Percentiles rank a stretch among this genome's conserved stretches.
These are phyloP conservation scores for Myathropa florea DNA, from an alignment of 2,888 invertebrate species.

Conservation along the genomic window DNA sequence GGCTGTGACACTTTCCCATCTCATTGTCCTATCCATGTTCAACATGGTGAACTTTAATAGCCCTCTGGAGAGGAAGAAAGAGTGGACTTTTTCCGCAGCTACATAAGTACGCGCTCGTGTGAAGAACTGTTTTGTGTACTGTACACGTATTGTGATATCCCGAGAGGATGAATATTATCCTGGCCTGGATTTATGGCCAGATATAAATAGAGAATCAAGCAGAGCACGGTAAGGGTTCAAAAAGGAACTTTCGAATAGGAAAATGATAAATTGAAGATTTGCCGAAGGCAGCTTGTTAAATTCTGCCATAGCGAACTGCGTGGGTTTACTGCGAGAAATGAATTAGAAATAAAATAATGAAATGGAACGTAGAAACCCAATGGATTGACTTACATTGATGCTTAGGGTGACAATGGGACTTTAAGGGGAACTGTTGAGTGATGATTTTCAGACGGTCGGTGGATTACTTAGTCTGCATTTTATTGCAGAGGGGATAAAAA, in stretches of 20 bases:
- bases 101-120: conserved; percentile 17
- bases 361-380: background rate
- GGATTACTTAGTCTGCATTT: background rate
- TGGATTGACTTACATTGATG: background rate
- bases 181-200: conserved; percentile 46
- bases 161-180: conserved; percentile 35
- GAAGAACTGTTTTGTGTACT: conserved; percentile 8
- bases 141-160: background rate
- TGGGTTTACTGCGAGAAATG: background rate
- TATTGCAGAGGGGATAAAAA: background rate
- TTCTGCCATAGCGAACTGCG: background rate
- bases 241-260: conserved; percentile 1
- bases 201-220: conserved; percentile 41
- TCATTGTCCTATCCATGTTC: conserved; percentile 16
- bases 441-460: background rate
- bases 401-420: background rate
- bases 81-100: background rate
- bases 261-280: conserved; percentile 11
- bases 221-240: background rate
- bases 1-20: conserved; percentile 16
- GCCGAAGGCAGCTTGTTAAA: conserved; percentile 18
- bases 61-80: conserved; percentile 14
- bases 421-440: background rate
- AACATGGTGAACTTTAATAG: conserved; percentile 38
- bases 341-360: conserved; percentile 20